Percentiles rank a stretch among this genome's conserved stretches.
phyloP scores from a whole-genome alignment of 1,140 invertebrate genomes.

The Drosophila orena region DNA sequence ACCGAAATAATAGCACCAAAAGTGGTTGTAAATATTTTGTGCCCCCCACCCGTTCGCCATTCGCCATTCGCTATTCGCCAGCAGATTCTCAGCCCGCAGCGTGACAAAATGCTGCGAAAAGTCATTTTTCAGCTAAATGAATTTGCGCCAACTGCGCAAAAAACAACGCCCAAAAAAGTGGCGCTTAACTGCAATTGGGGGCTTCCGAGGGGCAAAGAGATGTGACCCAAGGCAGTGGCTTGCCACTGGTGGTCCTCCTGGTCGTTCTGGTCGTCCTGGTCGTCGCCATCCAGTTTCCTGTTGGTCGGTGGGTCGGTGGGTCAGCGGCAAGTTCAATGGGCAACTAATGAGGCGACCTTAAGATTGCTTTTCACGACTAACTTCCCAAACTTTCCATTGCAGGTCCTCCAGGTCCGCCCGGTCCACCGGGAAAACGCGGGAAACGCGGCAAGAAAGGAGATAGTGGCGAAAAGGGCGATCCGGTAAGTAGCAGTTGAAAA shows the following conservation, averaged over 20 bases:
- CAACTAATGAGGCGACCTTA: slow-evolving; percentile 75
- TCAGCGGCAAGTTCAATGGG: slow-evolving; percentile 68
- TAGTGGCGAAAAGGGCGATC: slow-evolving; percentile 90
- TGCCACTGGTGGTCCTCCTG: slow-evolving; percentile 22
- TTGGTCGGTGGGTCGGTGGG: slow-evolving; percentile 11
- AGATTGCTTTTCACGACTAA: slow-evolving; percentile 45
- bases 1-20: slow-evolving; percentile 75
- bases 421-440: slow-evolving; percentile 92
- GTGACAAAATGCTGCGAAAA: slow-evolving; percentile 73
- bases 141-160: slow-evolving; percentile 80
- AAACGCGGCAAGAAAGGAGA: slow-evolving; percentile 96
- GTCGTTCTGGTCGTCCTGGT: background rate
- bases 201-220: background rate
- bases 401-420: slow-evolving; percentile 91
- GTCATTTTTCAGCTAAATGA: slow-evolving; percentile 83
- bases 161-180: slow-evolving; percentile 44
- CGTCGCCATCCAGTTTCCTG: slow-evolving; percentile 17
- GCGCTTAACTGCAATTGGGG: background rate
- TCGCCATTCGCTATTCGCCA: slow-evolving; percentile 2
- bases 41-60: slow-evolving; percentile 16
- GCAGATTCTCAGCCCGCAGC: slow-evolving; percentile 35
- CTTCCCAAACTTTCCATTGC: slow-evolving; percentile 69
- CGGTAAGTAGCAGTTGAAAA: slow-evolving; percentile 87
- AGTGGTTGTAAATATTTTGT: slow-evolving; percentile 83
- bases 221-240: slow-evolving; percentile 34